Conservation (phyloP, 1,140 invertebrate genomes). For the Eulimnadia texana region DNA sequence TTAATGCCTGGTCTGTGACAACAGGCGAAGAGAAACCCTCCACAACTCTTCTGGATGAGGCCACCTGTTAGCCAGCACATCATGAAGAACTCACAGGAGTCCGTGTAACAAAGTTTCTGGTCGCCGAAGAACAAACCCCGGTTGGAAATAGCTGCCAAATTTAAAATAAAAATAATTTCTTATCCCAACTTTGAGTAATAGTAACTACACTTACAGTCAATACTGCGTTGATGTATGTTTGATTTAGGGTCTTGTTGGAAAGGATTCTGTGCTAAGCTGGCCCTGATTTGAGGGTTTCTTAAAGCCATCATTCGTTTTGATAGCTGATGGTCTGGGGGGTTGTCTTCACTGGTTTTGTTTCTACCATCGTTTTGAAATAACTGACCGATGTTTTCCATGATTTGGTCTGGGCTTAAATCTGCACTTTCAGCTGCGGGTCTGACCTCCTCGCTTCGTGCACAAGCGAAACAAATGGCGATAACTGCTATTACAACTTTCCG, state of each 20-base stretch:
- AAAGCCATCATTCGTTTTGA: not conserved
- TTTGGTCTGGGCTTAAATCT: not conserved
- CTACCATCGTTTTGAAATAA: not conserved
- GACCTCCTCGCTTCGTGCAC: no score
- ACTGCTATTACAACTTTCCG: no score
- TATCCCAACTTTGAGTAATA: no score
- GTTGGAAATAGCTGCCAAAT: not conserved
- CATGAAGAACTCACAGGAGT: slow-evolving; percentile 80
- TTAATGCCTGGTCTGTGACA: slow-evolving; percentile 43
- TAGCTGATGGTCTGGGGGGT: not conserved
- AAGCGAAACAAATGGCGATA: no score
- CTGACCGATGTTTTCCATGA: slow-evolving; percentile 5
- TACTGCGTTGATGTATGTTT: not conserved
- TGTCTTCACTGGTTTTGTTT: not conserved
- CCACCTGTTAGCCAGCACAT: slow-evolving; percentile 82
- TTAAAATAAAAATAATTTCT: not conserved
- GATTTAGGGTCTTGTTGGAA: not conserved
- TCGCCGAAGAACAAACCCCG: slow-evolving; percentile 25
- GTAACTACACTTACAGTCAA: not conserved
- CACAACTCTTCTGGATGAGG: slow-evolving; percentile 66
- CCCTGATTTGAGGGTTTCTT: slow-evolving; percentile 1
- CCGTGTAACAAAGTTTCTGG: slow-evolving; percentile 43
- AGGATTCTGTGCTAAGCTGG: no score
- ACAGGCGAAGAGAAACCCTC: slow-evolving; percentile 67
- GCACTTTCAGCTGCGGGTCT: not conserved